phyloP scores from a whole-genome alignment of 1,140 invertebrate species.

The Eufriesea mexicana region DNA sequence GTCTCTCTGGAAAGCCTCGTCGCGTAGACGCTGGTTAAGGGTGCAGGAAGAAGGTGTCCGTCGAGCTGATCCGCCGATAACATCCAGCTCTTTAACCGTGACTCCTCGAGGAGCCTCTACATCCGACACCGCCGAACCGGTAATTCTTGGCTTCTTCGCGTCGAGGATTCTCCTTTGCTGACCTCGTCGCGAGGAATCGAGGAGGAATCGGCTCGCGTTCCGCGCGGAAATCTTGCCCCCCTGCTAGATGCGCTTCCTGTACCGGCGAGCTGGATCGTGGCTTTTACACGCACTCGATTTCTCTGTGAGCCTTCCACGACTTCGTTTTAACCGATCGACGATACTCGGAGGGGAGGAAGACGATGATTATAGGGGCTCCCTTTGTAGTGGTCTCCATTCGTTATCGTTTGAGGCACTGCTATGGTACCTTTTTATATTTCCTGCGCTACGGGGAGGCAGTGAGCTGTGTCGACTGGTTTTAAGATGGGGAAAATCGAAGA shows the following conservation, averaged over 20 bases:
- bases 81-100: neutral
- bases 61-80: conserved; percentile 8
- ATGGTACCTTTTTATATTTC: too few relatives aligned
- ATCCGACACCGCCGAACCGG: conserved; percentile 13
- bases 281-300: too few relatives aligned
- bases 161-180: neutral
- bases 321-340: neutral
- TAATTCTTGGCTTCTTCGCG: conserved; percentile 36
- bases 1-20: conserved; percentile 16
- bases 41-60: neutral
- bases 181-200: neutral
- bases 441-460: too few relatives aligned
- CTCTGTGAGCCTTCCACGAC: neutral
- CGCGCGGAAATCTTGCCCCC: neutral
- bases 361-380: neutral
- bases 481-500: too few relatives aligned
- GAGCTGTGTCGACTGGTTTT: too few relatives aligned
- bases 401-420: neutral
- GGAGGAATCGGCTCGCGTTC: neutral
- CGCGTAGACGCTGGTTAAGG: conserved; percentile 7
- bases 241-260: neutral
- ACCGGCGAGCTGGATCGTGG: too few relatives aligned
- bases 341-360: conserved; percentile 7
- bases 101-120: neutral
- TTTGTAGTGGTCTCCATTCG: neutral